Base-by-base conservation (phyloP, 2,888 invertebrate species). In the Synanthedon myopaeformis region DNA sequence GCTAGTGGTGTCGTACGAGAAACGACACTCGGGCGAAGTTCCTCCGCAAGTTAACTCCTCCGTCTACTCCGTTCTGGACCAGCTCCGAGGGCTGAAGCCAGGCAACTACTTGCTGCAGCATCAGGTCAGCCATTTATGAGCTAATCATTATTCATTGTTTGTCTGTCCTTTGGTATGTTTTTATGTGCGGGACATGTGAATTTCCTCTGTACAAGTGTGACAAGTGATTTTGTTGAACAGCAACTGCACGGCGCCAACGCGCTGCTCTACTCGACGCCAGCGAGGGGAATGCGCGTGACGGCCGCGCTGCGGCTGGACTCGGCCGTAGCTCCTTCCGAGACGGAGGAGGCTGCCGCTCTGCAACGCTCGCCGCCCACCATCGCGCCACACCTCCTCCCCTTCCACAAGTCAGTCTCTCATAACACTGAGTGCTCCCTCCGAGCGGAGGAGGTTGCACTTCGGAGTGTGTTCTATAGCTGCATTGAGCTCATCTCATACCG, bases 91-190 rank as follows among this genome's bases (percentile, higher is more conserved):
- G 0, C 60, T 85, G 50, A 52, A 67, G 61, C 77, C 82, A 0
- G 83, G 80, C 0, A 56, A 66, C 23, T 86, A 84, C 54, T 41
- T 84, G 12, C 57, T 86, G 52, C 61, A 64, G 4, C 84, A 84
- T 55, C 76, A 82, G 70, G 83, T 82, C 10, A 58, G 58, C 48
- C 3, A 6, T 45, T 8, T 28, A 1, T 28, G 28, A 28, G 28
- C 6, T 28, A 28, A 28, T 28, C 28, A 1, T 28, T 28, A 28
- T 6, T 6, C 28, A 28, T 28, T 17, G 17, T 2, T 17, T 17
- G 17, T 17, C 17, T 17, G 17, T 17, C 17, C 2, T 17, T 17
- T 17, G 17, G 17, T 17, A 17, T 17, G 2, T 17, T 17, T 17
- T 17, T 17, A 17, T 17, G 17, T 17, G 17, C 17, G 17, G 17